Evolutionary conservation across 2,888 invertebrate species (phyloP).

Genomic region (Miltochrista miniata): DNA sequence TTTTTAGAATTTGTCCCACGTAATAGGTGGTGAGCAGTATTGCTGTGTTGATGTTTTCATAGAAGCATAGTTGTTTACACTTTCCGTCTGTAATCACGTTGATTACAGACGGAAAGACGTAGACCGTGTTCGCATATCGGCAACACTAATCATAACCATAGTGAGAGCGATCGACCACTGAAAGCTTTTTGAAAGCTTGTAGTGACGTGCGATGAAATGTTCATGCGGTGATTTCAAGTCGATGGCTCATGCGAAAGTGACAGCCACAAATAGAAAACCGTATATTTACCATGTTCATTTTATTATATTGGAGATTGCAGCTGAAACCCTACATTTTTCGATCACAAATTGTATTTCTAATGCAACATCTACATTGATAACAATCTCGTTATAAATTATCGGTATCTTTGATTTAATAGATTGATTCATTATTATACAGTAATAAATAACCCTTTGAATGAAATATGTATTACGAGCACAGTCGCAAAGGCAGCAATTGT

Average conservation of each 20-base stretch:
- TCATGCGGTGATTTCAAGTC: conserved; percentile 68
- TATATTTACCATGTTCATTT: background rate
- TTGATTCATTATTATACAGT: too few relatives aligned
- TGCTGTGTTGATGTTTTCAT: too few relatives aligned
- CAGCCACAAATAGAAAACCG: conserved; percentile 26
- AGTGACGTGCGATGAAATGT: conserved; percentile 72
- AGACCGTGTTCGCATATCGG: conserved; percentile 52
- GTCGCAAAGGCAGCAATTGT: background rate
- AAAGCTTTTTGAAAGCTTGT: conserved; percentile 80
- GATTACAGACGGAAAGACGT: too few relatives aligned
- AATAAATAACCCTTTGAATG: too few relatives aligned
- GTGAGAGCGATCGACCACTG: conserved; percentile 70
- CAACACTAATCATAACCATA: conserved; percentile 70
- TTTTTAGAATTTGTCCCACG: too few relatives aligned
- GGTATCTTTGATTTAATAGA: too few relatives aligned
- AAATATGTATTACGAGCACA: background rate
- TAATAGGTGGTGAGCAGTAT: too few relatives aligned
- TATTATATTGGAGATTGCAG: background rate
- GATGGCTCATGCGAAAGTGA: conserved; percentile 49
- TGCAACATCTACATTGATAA: background rate
- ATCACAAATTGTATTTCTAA: background rate
- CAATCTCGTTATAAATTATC: background rate
- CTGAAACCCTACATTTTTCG: background rate
- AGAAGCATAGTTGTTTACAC: conserved; percentile 36
- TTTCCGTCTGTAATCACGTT: conserved; percentile 53